A percentile compares a stretch with the other conserved stretches of the same genome.
phyloP scores from a whole-genome alignment of 2,113 vertebrate species.

The Rissa tridactyla region DNA sequence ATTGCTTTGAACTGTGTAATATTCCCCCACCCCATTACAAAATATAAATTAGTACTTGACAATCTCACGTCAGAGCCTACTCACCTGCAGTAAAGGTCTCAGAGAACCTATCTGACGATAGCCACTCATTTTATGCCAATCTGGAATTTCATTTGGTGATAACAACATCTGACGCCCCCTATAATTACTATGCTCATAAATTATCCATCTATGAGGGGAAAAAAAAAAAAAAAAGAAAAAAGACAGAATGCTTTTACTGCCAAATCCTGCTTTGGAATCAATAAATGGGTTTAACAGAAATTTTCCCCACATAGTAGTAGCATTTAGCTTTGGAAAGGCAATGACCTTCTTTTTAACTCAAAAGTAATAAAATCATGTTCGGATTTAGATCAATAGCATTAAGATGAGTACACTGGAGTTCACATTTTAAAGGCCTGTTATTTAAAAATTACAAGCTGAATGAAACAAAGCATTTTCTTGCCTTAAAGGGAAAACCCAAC shows the following conservation, averaged over 20 bases:
- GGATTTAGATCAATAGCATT: background rate
- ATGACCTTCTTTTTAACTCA: background rate
- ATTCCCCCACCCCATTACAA: background rate
- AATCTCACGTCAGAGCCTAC: background rate
- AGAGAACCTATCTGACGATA: conserved; percentile 88
- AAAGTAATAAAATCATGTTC: background rate
- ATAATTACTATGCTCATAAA: conserved; percentile 88
- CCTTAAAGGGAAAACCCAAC: background rate
- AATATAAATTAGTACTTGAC: background rate
- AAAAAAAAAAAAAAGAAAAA: background rate
- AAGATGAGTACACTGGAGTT: background rate
- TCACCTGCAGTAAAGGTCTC: conserved; percentile 89
- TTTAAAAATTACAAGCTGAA: background rate
- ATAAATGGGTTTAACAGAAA: background rate
- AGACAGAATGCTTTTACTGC: background rate
- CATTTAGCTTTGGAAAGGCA: background rate
- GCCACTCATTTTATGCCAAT: conserved; percentile 79
- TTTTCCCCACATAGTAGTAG: background rate
- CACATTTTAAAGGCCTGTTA: background rate
- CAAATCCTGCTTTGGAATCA: background rate
- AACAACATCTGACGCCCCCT: conserved; percentile 88
- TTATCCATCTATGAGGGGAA: conserved; percentile 81
- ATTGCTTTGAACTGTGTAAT: background rate
- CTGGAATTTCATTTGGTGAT: conserved; percentile 77
- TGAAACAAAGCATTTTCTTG: background rate